These are phyloP conservation scores for Theretra japonica DNA, from an alignment of 2,888 invertebrate species.

Conservation along the genomic window DNA sequence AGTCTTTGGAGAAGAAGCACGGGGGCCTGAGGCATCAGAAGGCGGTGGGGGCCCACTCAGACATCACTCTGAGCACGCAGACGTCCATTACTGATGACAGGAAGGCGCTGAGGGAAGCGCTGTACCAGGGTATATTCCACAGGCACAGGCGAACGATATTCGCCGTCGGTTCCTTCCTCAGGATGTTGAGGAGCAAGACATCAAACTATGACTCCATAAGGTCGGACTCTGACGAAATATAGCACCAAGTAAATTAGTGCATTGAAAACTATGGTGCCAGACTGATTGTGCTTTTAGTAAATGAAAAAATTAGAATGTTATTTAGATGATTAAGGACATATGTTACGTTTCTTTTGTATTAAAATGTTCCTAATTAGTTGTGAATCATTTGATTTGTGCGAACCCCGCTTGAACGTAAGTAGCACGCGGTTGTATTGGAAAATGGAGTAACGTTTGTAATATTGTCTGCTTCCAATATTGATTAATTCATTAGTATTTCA, in stretches of 20 bases:
- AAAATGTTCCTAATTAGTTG: slow-evolving; percentile 80
- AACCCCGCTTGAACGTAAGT: slow-evolving; percentile 55
- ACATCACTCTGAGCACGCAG: slow-evolving; percentile 80
- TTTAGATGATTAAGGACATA: slow-evolving; percentile 57
- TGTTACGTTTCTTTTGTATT: slow-evolving; percentile 65
- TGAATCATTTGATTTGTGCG: slow-evolving; percentile 59
- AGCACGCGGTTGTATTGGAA: background rate
- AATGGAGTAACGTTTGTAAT: slow-evolving; percentile 13
- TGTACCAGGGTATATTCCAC: slow-evolving; percentile 91
- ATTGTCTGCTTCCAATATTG: background rate
- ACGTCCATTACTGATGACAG: slow-evolving; percentile 84
- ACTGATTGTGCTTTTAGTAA: slow-evolving; percentile 79
- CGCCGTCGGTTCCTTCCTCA: slow-evolving; percentile 89
- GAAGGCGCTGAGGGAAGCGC: slow-evolving; percentile 89
- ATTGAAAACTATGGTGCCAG: slow-evolving; percentile 69
- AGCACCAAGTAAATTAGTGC: slow-evolving; percentile 63
- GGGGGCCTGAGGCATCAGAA: slow-evolving; percentile 86
- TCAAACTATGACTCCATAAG: slow-evolving; percentile 91
- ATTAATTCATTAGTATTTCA: background rate
- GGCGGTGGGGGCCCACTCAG: slow-evolving; percentile 85
- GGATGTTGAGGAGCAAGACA: slow-evolving; percentile 90
- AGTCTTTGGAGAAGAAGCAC: slow-evolving; percentile 81
- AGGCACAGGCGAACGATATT: slow-evolving; percentile 90
- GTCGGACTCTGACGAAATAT: slow-evolving; percentile 84
- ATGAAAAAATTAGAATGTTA: slow-evolving; percentile 54